Evolutionary conservation across 2,888 invertebrate genomes (phyloP).

Genomic region (Drosophila peninsularis): DNA sequence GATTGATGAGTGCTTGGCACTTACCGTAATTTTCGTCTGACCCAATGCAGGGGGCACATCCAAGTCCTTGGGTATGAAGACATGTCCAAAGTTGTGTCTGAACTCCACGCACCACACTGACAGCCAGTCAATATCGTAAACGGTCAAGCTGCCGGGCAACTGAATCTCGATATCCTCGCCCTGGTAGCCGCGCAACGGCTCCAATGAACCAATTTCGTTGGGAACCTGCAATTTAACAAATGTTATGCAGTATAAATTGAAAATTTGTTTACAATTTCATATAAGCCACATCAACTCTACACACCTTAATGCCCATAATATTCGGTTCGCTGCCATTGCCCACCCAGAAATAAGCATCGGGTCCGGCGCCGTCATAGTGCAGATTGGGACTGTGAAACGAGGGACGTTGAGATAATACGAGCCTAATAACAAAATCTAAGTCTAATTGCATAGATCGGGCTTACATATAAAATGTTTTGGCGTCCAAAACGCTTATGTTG

Average conservation of each 20-base stretch:
- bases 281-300: too few relatives aligned
- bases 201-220: conserved; percentile 93
- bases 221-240: too few relatives aligned
- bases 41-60: conserved; percentile 96
- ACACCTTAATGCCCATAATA: conserved; percentile 91
- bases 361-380: conserved; percentile 96
- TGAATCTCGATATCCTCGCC: conserved; percentile 97
- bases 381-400: conserved; percentile 92
- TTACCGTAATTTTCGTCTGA: conserved; percentile 95
- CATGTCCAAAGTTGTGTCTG: conserved; percentile 95
- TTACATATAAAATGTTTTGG: conserved; percentile 89
- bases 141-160: conserved; percentile 92
- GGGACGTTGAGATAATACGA: not conserved
- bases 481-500: conserved; percentile 95
- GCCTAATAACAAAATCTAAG: not conserved
- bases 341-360: conserved; percentile 98
- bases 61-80: conserved; percentile 93
- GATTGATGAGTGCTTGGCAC: conserved; percentile 71
- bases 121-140: conserved; percentile 96
- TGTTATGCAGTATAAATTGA: too few relatives aligned
- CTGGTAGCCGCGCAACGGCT: conserved; percentile 93
- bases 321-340: conserved; percentile 93
- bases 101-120: conserved; percentile 96
- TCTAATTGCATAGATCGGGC: not conserved
- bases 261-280: too few relatives aligned